Evolutionary conservation across 2,888 invertebrate genomes (phyloP).

Genomic region (Anagyrus pseudococci): DNA sequence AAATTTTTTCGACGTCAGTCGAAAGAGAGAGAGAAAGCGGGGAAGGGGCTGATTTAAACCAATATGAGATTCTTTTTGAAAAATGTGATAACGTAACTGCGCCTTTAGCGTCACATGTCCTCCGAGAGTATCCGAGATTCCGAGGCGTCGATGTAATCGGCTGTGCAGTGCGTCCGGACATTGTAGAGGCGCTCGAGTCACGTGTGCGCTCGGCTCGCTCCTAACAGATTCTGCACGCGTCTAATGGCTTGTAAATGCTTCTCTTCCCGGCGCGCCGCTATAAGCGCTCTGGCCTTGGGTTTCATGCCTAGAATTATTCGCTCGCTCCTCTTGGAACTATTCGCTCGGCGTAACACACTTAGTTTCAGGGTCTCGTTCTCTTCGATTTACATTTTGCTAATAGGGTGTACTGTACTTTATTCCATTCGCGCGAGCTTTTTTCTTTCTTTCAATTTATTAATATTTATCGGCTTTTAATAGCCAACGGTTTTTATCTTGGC

Average conservation of each 20-base stretch:
- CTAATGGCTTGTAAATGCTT: conserved; percentile 27
- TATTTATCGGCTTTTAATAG: too few species aligned
- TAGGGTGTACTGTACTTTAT: too few species aligned
- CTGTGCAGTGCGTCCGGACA: conserved; percentile 4
- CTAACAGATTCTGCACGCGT: conserved; percentile 20
- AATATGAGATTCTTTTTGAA: conserved; percentile 31
- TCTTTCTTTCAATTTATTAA: too few species aligned
- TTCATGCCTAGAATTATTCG: background rate
- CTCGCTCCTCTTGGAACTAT: background rate
- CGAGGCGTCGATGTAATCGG: conserved; percentile 21
- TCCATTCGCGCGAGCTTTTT: too few species aligned
- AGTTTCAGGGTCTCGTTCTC: too few species aligned
- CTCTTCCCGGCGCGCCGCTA: background rate
- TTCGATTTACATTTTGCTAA: too few species aligned
- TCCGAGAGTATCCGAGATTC: conserved; percentile 1
- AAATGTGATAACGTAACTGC: background rate
- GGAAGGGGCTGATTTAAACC: too few species aligned
- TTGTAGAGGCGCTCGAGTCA: conserved; percentile 20
- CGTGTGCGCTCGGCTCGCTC: conserved; percentile 4
- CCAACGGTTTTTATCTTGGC: too few species aligned
- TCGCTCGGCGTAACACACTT: background rate
- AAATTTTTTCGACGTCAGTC: too few species aligned
- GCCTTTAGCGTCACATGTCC: conserved; percentile 5
- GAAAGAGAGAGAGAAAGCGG: too few species aligned
- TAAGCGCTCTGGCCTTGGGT: conserved; percentile 11